Evolutionary conservation across 2,888 invertebrate genomes (phyloP), one percentile per base, ranked within the genome.

Genomic region (Thelaira solivaga): DNA sequence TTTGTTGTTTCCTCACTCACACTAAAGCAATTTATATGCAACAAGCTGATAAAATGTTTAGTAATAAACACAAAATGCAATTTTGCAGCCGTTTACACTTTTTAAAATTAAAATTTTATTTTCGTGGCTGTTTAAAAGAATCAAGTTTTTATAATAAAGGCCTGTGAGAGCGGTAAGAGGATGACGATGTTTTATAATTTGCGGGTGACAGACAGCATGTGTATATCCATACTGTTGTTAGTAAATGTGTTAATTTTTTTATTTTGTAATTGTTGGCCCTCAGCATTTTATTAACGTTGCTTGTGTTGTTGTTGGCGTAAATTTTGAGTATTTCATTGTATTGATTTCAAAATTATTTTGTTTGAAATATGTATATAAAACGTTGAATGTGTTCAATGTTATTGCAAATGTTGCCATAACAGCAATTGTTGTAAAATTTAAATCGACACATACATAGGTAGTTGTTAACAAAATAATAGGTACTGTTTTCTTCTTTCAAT

Each of bases 321-420:
- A 36, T 53, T 61, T 73, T 64, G 29, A 74, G 69, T 62, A 68
- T 78, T 74, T 74, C 74, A 65, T 64, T 39, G 65, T 78, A 78
- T 81, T 80, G 78, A 81, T 81, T 81, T 78, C 80, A 67, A 76
- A 64, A 75, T 45, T 49, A 43, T 36, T 64, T 62, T 10, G 24
- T 53, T 67, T 53, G 36, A 67, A 73, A 62, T 47, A 43, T 29
- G 10, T 43, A 8, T 3, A 11, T 43, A 43, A n/a, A n/a, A n/a
- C n/a, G n/a, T n/a, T 2, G 22, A 22, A 45, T 45, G 45, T 22
- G 69, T 80, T 80, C 81, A 81, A 80, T 81, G 81, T 81, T 81
- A 81, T 71, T 76, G 68, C 73, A 67, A 57, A 65, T 64, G 65
- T 68, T 71, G 71, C 53, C 51, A 62, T 69, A 65, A 76, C 71